Evolutionary conservation across 2,113 vertebrate genomes (phyloP).

Genomic region (Aegotheles bennettii): DNA sequence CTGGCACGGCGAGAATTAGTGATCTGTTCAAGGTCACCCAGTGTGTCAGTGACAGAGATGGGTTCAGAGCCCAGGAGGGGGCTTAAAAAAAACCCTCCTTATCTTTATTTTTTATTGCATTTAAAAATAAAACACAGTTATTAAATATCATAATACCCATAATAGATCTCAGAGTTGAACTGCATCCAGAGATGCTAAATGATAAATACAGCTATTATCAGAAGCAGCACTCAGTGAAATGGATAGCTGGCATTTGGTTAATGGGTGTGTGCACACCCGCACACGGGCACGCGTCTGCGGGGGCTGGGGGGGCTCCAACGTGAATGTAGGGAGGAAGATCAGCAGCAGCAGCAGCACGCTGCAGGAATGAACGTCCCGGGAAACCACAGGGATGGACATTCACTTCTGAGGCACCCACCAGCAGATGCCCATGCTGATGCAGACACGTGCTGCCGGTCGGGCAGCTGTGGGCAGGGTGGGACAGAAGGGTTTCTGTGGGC

Average conservation of each 20-base stretch:
- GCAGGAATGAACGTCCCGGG: fast-evolving
- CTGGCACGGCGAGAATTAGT: not conserved
- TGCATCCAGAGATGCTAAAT: constrained; percentile 54
- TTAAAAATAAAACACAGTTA: constrained; percentile 57
- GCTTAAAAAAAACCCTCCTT: not conserved
- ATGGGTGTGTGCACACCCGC: not conserved
- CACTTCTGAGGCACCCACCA: fast-evolving
- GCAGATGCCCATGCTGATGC: not conserved
- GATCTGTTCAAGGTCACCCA: constrained; percentile 39
- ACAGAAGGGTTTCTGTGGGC: fast-evolving
- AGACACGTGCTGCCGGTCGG: fast-evolving
- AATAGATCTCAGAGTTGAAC: constrained; percentile 48
- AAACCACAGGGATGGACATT: fast-evolving
- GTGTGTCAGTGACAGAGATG: not conserved
- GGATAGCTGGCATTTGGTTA: constrained; percentile 36
- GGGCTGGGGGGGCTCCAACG: too few relatives aligned
- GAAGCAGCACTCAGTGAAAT: constrained; percentile 34
- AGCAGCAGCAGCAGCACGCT: too few relatives aligned
- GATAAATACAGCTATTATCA: constrained; percentile 60
- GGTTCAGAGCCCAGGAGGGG: constrained; percentile 26
- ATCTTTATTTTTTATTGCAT: constrained; percentile 45
- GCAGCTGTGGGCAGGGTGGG: not conserved
- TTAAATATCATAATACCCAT: constrained; percentile 53
- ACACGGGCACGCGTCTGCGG: not conserved
- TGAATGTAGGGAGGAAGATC: too few relatives aligned